These are phyloP conservation scores for Pandemis heparana DNA, from an alignment of 2,888 invertebrate genomes.

Conservation along the genomic window DNA sequence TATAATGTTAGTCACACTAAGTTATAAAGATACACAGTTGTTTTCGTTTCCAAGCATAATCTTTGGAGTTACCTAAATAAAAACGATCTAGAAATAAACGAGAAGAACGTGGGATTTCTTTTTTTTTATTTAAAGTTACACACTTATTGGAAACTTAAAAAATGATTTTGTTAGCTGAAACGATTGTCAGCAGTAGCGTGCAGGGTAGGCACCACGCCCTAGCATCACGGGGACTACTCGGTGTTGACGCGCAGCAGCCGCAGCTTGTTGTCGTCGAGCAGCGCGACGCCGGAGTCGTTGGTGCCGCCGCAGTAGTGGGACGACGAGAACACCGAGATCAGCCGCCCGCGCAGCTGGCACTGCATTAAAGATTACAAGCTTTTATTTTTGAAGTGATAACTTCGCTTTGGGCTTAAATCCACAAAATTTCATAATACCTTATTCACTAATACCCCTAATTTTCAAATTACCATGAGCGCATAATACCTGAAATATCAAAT, in stretches of 20 bases:
- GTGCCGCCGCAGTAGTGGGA: conserved; percentile 90
- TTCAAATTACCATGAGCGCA: too few species aligned
- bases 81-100: conserved; percentile 43
- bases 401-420: too few species aligned
- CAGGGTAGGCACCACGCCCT: too few species aligned
- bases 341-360: conserved; percentile 89
- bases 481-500: too few species aligned
- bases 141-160: too few species aligned
- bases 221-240: conserved; percentile 48
- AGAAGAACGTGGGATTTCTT: conserved; percentile 44
- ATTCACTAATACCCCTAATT: too few species aligned
- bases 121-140: conserved; percentile 15
- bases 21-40: conserved; percentile 29
- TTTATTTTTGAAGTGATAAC: too few species aligned
- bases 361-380: conserved; percentile 52
- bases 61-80: conserved; percentile 22
- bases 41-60: conserved; percentile 32
- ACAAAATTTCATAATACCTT: too few species aligned
- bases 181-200: too few species aligned
- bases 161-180: too few species aligned
- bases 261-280: conserved; percentile 88
- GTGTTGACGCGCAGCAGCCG: conserved; percentile 86
- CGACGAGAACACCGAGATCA: conserved; percentile 91
- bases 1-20: conserved; percentile 31
- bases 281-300: conserved; percentile 90